phyloP scores from a whole-genome alignment of 2,797 vertebrate genomes.

The Eremophila alpestris region DNA sequence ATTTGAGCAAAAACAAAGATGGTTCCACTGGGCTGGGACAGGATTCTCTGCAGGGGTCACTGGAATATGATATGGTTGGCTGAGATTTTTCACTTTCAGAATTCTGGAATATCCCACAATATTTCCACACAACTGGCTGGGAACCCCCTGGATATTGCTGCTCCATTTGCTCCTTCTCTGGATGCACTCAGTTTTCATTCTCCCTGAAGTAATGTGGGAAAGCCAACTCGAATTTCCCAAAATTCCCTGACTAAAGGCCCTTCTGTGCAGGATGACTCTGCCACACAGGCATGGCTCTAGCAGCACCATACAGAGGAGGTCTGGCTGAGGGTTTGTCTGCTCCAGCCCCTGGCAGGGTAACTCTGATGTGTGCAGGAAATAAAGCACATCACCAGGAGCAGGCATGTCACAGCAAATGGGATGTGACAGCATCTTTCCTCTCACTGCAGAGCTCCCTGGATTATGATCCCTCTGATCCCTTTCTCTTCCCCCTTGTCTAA shows the following conservation, averaged over 20 bases:
- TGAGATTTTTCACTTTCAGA: neutral
- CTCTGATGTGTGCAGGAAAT: neutral
- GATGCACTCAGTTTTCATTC: neutral
- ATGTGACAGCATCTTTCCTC: neutral
- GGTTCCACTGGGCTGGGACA: neutral
- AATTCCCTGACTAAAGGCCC: neutral
- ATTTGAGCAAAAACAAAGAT: neutral
- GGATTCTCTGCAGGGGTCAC: neutral
- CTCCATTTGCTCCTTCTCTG: fast-evolving
- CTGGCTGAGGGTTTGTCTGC: neutral
- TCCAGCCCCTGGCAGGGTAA: neutral
- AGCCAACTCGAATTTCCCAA: neutral
- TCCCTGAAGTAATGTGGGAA: neutral
- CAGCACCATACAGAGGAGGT: neutral
- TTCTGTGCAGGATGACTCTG: neutral
- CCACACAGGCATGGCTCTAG: neutral
- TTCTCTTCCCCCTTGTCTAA: neutral
- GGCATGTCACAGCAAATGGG: neutral
- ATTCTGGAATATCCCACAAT: fast-evolving
- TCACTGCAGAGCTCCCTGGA: neutral
- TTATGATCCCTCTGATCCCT: neutral
- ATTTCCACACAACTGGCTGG: neutral
- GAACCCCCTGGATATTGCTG: neutral
- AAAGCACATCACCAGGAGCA: neutral
- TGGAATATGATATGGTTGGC: neutral